Evolutionary conservation across 2,113 vertebrate genomes (phyloP), one percentile per base, ranked within the genome.

Genomic region (Malurus cyaneus): DNA sequence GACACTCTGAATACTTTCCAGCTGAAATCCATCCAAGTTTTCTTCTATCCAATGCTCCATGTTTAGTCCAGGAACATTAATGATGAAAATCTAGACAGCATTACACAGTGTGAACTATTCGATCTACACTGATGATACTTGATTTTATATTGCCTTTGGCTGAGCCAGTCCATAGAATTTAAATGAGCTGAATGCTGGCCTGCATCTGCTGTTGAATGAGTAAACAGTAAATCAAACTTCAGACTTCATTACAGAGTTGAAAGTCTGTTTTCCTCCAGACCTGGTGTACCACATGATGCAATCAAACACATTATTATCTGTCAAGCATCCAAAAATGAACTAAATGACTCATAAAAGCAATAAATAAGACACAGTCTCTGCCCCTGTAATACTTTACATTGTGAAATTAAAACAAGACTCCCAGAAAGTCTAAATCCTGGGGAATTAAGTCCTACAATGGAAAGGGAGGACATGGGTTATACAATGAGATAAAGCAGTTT

Each of bases 81-180:
- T 74, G 96, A 96, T 97, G 96, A 98, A 98, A 97, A 98, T 96
- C 95, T 95, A 98, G 97, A 97, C 96, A 97, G 92, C 32, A 4
- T 96, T 96, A 97, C 95, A 96, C 73, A 94, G 94, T 94, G 86
- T 97, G 96, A 98, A 97, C 97, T 94, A 78, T 97, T 77, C 97
- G 96, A 94, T 80, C 70, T 41, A 65, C 80, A 74, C 80, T 60
- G 95, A 91, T 92, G 92, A 87, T 80, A 92, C 66, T 91, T 77
- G 94, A 64, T 91, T 94, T 97, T 91, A 80, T 97, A 92, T 97
- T 97, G 96, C 92, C 94, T 97, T 97, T 97, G 97, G 96, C 96
- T 96, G 88, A 94, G 69, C 52, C 83, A 89, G 67, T 90, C 91
- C 90, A 84, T 19, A 94, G 93, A 94, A 88, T 93, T 93, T 71